A percentile compares a stretch with the other conserved stretches of the same genome.
Evolutionary conservation across 2,888 invertebrate species (phyloP).

Genomic region (Fragum sueziense): DNA sequence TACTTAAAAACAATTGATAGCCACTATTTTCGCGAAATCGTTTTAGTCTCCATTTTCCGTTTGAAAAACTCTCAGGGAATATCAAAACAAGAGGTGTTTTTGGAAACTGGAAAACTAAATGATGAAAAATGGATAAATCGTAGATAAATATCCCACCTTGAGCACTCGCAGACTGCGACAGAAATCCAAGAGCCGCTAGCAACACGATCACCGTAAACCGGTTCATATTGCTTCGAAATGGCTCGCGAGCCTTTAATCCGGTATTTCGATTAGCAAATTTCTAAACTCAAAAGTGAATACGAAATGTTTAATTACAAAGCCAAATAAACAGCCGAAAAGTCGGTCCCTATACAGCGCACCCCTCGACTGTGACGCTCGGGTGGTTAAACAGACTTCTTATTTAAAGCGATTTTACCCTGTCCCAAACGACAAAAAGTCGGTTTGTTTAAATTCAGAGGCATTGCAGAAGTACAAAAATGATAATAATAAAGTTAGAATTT

Average conservation of each 20-base stretch:
- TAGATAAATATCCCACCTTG: not conserved
- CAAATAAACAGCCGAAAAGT: not conserved
- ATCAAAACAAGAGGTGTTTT: no score
- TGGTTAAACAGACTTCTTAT: not conserved
- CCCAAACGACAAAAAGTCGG: no score
- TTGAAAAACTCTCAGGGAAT: no score
- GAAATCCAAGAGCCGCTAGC: not conserved
- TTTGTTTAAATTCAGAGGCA: no score
- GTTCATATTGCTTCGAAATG: not conserved
- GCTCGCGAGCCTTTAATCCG: not conserved
- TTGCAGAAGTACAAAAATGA: no score
- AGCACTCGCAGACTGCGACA: not conserved
- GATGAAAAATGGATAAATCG: not conserved
- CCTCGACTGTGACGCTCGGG: not conserved
- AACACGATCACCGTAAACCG: not conserved
- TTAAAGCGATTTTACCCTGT: no score
- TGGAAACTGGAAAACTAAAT: no score
- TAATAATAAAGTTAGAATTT: no score
- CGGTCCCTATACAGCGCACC: not conserved
- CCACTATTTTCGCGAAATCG: no score
- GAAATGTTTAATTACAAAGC: not conserved
- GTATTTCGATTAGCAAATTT: not conserved
- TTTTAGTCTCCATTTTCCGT: no score
- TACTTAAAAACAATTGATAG: no score
- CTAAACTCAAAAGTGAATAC: not conserved